A percentile compares a stretch with the other conserved stretches of the same genome.
These are phyloP conservation scores for Matsumyia berberina DNA, from an alignment of 2,888 invertebrate species.

Conservation along the genomic window DNA sequence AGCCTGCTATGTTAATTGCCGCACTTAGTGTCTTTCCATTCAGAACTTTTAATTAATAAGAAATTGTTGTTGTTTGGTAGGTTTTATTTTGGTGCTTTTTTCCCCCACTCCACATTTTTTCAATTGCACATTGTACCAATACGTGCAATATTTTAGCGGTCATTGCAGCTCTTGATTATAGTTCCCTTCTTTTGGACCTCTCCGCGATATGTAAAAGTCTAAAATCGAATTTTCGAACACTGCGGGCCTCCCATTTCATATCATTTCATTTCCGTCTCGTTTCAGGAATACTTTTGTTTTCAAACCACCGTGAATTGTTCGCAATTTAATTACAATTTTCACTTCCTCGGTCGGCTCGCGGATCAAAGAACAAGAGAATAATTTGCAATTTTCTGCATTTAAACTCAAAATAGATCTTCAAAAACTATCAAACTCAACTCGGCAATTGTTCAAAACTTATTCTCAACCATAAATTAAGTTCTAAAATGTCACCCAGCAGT, in stretches of 20 bases:
- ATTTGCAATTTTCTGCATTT: constrained; percentile 37
- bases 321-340: constrained; percentile 60
- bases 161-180: no score
- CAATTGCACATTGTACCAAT: no score
- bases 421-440: constrained; percentile 11
- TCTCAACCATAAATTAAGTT: neutral
- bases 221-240: constrained; percentile 7
- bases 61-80: no score
- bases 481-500: constrained; percentile 47
- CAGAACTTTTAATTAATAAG: no score
- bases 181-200: no score
- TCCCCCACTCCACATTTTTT: no score
- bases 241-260: no score
- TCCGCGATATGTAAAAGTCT: no score
- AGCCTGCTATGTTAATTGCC: no score
- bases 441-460: neutral
- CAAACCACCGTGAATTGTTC: constrained; percentile 48
- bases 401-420: neutral
- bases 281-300: constrained; percentile 63
- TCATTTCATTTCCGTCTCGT: constrained; percentile 9
- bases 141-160: no score
- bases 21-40: no score
- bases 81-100: no score
- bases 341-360: constrained; percentile 42
- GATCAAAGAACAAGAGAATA: constrained; percentile 14